phyloP scores from a whole-genome alignment of 2,888 invertebrate species.

The Drosophila bunnanda region DNA sequence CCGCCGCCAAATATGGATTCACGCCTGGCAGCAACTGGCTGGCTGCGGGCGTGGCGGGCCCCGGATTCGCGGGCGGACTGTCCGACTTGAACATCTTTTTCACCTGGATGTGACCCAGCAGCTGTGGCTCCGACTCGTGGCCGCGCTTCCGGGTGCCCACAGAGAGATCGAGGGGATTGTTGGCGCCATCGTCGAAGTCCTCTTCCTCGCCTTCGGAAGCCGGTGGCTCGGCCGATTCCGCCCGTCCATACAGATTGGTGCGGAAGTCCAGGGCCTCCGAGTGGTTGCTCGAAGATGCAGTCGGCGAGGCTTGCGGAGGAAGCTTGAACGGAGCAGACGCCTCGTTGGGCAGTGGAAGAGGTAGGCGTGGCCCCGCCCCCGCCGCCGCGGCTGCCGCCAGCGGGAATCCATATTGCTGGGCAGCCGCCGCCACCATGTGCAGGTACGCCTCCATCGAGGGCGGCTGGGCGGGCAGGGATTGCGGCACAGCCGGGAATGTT shows the following conservation, averaged over 20 bases:
- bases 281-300: conserved; percentile 86
- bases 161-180: conserved; percentile 91
- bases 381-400: conserved; percentile 86
- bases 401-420: conserved; percentile 90
- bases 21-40: conserved; percentile 91
- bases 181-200: conserved; percentile 87
- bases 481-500: conserved; percentile 84
- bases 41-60: conserved; percentile 84
- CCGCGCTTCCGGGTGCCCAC: conserved; percentile 91
- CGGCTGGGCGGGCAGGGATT: conserved; percentile 88
- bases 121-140: conserved; percentile 61
- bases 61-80: conserved; percentile 86
- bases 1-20: conserved; percentile 92
- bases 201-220: conserved; percentile 85
- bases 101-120: conserved; percentile 85
- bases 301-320: conserved; percentile 84
- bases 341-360: conserved; percentile 87
- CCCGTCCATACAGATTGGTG: conserved; percentile 87
- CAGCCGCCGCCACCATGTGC: conserved; percentile 89
- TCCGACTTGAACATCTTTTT: conserved; percentile 82
- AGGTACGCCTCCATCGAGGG: conserved; percentile 94
- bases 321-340: conserved; percentile 86
- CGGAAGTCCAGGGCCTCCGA: conserved; percentile 92
- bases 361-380: conserved; percentile 73
- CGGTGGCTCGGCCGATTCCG: conserved; percentile 86